Conservation (phyloP, 2,888 invertebrate species). For the Agonopterix arenella region DNA sequence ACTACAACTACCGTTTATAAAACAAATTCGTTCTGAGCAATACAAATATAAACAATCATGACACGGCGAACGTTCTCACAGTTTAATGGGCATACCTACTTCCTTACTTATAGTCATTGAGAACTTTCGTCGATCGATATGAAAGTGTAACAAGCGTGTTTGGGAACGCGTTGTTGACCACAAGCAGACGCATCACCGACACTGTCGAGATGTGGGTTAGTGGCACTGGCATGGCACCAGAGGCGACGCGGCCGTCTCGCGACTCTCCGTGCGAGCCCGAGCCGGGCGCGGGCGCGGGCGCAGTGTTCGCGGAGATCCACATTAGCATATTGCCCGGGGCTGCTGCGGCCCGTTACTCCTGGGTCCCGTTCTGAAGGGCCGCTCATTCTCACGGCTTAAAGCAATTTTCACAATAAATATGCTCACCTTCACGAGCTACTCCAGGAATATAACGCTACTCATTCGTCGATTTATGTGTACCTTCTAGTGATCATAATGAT, state of each 20-base stretch:
- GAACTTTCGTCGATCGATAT: constrained; percentile 66
- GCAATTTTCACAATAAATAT: constrained; percentile 31
- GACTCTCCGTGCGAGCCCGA: constrained; percentile 1
- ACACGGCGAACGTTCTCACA: constrained; percentile 6
- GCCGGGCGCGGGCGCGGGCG: constrained; percentile 19
- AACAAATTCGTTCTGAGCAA: constrained; percentile 9
- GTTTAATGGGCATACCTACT: constrained; percentile 12
- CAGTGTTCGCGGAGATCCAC: constrained; percentile 42
- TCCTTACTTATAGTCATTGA: constrained; percentile 39
- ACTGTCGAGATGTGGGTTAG: constrained; percentile 67
- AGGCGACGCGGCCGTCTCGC: constrained; percentile 30
- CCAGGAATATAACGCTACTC: not conserved
- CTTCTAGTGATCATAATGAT: too few species aligned
- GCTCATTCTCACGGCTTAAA: constrained; percentile 49
- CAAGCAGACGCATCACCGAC: constrained; percentile 62
- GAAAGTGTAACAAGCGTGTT: constrained; percentile 71
- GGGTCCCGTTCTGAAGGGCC: constrained; percentile 56
- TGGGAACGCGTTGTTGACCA: constrained; percentile 59
- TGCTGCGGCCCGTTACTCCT: constrained; percentile 61
- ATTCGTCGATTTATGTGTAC: not conserved
- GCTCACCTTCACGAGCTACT: not conserved
- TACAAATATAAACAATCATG: constrained; percentile 10
- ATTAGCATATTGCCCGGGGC: constrained; percentile 68
- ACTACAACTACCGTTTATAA: constrained; percentile 3
- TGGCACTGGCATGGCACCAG: constrained; percentile 41